Percentiles rank a stretch among this genome's conserved stretches.
Conservation (phyloP, 35 echinoderm and acorn worm species). For the Hemicentrotus pulcherrimus region DNA sequence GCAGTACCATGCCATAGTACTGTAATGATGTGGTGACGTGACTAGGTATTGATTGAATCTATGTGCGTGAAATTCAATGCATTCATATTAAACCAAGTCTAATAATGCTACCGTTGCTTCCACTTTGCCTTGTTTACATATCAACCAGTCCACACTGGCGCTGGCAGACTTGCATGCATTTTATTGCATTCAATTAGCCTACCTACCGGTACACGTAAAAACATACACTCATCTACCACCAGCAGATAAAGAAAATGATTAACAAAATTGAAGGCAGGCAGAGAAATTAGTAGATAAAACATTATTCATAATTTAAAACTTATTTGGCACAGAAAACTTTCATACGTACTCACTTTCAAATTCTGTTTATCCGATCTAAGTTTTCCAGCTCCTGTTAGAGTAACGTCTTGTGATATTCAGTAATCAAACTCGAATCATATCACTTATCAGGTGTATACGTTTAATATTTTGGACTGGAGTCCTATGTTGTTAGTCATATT, state of each 20-base stretch:
- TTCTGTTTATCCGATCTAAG: neutral
- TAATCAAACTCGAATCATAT: no score
- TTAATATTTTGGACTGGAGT: neutral
- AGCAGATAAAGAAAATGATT: neutral
- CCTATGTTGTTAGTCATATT: neutral
- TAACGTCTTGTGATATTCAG: neutral
- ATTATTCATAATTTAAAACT: neutral
- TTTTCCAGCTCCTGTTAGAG: neutral
- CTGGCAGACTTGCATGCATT: neutral
- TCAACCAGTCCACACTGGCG: neutral
- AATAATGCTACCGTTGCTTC: no score
- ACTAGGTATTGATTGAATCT: no score
- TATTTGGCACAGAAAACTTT: neutral
- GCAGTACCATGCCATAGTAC: no score
- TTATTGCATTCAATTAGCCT: neutral
- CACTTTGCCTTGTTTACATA: neutral
- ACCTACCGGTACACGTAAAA: neutral
- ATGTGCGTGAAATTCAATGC: no score
- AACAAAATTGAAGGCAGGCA: neutral
- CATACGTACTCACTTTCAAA: neutral
- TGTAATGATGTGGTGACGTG: no score
- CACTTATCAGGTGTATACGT: neutral
- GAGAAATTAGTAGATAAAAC: neutral
- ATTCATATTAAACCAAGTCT: no score
- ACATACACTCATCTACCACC: neutral